Evolutionary conservation across 2,797 vertebrate species (phyloP).

Genomic region (Atherinosoma microstoma): DNA sequence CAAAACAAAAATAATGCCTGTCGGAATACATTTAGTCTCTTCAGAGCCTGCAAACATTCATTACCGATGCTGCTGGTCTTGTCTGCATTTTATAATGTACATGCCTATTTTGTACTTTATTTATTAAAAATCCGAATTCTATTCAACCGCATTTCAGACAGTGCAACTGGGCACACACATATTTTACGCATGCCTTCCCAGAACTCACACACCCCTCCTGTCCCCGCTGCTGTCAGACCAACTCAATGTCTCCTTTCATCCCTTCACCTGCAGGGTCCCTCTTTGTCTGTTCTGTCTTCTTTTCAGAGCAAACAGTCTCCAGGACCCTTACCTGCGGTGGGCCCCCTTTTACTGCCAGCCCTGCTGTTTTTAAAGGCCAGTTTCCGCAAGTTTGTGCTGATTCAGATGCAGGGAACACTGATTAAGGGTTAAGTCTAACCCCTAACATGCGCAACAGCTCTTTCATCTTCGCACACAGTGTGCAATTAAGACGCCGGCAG

Average conservation of each 20-base stretch:
- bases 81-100: conserved; percentile 8
- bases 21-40: background rate
- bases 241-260: conserved; percentile 71
- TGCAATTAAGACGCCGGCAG: conserved; percentile 69
- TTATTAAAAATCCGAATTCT: background rate
- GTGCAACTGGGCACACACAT: conserved; percentile 23
- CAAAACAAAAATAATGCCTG: conserved; percentile 23
- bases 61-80: background rate
- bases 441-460: conserved; percentile 46
- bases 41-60: conserved; percentile 1
- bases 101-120: conserved; percentile 18
- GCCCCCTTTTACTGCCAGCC: conserved; percentile 40
- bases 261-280: conserved; percentile 54
- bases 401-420: conserved; percentile 53
- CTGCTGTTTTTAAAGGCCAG: conserved; percentile 62
- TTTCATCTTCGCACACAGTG: conserved; percentile 73
- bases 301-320: conserved; percentile 21
- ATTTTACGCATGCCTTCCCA: conserved; percentile 66
- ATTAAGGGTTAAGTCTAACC: conserved; percentile 57
- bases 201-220: conserved; percentile 13
- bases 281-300: conserved; percentile 44
- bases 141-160: conserved; percentile 13
- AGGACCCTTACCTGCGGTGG: conserved; percentile 38
- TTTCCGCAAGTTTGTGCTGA: conserved; percentile 72
- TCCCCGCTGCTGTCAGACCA: conserved; percentile 71